A percentile compares a stretch with the other conserved stretches of the same genome.
Evolutionary conservation across 1,140 invertebrate genomes (phyloP).

Genomic region (Spodoptera litura): DNA sequence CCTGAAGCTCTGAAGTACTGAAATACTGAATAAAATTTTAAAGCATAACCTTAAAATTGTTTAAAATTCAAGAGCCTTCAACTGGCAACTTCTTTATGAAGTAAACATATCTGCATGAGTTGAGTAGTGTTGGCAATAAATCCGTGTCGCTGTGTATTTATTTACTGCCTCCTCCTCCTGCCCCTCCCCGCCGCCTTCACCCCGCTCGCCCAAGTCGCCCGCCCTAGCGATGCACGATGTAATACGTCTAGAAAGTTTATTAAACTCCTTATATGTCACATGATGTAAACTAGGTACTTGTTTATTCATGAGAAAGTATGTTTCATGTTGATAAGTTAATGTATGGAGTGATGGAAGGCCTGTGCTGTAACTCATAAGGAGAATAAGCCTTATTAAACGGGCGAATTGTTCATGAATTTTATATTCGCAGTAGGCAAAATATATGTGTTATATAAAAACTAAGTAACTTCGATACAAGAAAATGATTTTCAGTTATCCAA

Average conservation of each 20-base stretch:
- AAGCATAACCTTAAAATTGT: neutral
- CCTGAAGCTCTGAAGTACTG: too few relatives aligned
- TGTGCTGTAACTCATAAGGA: neutral
- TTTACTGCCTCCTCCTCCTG: constrained; percentile 53
- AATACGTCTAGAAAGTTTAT: constrained; percentile 50
- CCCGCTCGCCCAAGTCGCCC: constrained; percentile 49
- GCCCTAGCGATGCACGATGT: constrained; percentile 47
- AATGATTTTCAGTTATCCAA: too few relatives aligned
- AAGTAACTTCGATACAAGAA: too few relatives aligned
- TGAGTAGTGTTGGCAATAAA: constrained; percentile 66
- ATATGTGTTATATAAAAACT: too few relatives aligned
- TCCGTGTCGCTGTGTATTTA: constrained; percentile 65
- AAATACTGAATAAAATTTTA: neutral
- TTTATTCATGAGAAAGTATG: constrained; percentile 45
- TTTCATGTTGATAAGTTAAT: constrained; percentile 42
- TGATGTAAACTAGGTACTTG: constrained; percentile 47
- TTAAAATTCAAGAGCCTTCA: constrained; percentile 26
- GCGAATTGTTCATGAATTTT: constrained; percentile 22
- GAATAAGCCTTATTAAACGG: constrained; percentile 12
- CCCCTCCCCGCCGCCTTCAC: constrained; percentile 21
- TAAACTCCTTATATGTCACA: constrained; percentile 44
- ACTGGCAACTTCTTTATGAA: constrained; percentile 31
- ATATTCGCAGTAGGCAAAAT: neutral
- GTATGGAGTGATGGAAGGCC: constrained; percentile 10
- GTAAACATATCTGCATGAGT: constrained; percentile 57